Percentiles rank a stretch among this genome's conserved stretches.
Evolutionary conservation across 2,888 invertebrate species (phyloP).

Genomic region (Pristionchus arcanus): DNA sequence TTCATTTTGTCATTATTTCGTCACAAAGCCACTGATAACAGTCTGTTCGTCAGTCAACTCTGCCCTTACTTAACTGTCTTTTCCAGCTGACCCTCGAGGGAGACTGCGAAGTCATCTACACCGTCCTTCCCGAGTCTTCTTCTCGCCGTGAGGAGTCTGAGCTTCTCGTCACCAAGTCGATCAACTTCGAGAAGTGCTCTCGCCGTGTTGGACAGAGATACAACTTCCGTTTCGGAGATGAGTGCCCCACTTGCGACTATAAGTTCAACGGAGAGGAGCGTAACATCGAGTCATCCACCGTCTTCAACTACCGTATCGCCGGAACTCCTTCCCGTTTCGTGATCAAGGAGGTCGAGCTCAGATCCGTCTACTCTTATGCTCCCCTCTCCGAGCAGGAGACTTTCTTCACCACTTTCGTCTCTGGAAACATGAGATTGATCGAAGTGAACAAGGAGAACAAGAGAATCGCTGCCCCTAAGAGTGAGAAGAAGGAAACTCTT

Average conservation of each 20-base stretch:
- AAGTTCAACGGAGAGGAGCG: constrained; percentile 54
- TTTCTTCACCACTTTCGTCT: constrained; percentile 52
- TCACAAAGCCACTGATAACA: no score
- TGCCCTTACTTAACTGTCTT: not conserved
- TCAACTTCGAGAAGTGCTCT: constrained; percentile 80
- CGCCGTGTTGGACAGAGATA: constrained; percentile 72
- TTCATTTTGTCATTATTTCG: no score
- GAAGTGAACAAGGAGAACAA: constrained; percentile 26
- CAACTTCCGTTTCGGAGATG: constrained; percentile 62
- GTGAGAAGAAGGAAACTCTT: constrained; percentile 63
- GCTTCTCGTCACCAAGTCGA: constrained; percentile 68
- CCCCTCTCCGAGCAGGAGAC: constrained; percentile 44
- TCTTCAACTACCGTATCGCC: constrained; percentile 62
- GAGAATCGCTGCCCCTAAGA: not conserved
- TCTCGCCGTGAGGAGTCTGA: constrained; percentile 56
- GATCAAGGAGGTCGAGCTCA: constrained; percentile 54
- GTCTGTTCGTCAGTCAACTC: no score
- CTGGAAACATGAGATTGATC: constrained; percentile 44
- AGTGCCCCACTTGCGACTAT: constrained; percentile 62
- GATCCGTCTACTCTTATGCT: constrained; percentile 55
- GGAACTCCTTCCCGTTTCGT: constrained; percentile 42
- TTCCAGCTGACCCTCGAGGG: constrained; percentile 71
- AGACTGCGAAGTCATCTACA: constrained; percentile 70
- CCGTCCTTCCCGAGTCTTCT: constrained; percentile 55
- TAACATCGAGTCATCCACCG: constrained; percentile 57